Evolutionary conservation across 2,113 vertebrate genomes (phyloP).

Genomic region (Halichoerus grypus): DNA sequence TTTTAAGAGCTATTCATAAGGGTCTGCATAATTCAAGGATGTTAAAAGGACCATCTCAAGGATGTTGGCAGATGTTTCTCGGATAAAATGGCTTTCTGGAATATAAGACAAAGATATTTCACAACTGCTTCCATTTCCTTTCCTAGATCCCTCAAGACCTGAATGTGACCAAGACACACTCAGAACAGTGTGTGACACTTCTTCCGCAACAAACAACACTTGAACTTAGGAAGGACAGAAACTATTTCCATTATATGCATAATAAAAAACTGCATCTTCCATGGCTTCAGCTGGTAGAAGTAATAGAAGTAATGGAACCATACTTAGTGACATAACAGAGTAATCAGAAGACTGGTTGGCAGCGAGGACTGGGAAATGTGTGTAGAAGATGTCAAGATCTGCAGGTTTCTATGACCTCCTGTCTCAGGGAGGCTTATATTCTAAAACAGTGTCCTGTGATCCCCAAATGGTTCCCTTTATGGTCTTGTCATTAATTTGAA

Average conservation of each 20-base stretch:
- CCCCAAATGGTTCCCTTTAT: not conserved
- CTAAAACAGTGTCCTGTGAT: not conserved
- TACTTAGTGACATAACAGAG: not conserved
- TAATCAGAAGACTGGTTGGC: not conserved
- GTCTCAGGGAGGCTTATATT: not conserved
- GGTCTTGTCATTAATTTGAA: slow-evolving; percentile 54
- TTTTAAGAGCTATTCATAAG: slow-evolving; percentile 50
- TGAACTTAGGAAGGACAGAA: slow-evolving; percentile 5
- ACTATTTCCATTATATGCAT: not conserved
- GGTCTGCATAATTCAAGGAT: slow-evolving; percentile 2
- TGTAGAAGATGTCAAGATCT: not conserved
- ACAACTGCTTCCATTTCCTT: slow-evolving; percentile 62
- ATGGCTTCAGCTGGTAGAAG: not conserved
- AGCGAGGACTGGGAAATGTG: not conserved
- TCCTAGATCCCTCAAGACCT: slow-evolving; percentile 2
- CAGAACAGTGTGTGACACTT: slow-evolving; percentile 2
- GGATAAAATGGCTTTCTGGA: slow-evolving; percentile 51
- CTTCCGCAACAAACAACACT: slow-evolving; percentile 40
- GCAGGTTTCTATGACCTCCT: not conserved
- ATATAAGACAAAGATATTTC: slow-evolving; percentile 58
- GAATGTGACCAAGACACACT: not conserved
- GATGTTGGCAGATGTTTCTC: slow-evolving; percentile 47
- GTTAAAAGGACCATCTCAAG: not conserved
- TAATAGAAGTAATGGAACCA: not conserved
- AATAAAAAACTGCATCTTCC: not conserved